Conservation (phyloP, 2,888 invertebrate species). For the Thelaira solivaga region DNA sequence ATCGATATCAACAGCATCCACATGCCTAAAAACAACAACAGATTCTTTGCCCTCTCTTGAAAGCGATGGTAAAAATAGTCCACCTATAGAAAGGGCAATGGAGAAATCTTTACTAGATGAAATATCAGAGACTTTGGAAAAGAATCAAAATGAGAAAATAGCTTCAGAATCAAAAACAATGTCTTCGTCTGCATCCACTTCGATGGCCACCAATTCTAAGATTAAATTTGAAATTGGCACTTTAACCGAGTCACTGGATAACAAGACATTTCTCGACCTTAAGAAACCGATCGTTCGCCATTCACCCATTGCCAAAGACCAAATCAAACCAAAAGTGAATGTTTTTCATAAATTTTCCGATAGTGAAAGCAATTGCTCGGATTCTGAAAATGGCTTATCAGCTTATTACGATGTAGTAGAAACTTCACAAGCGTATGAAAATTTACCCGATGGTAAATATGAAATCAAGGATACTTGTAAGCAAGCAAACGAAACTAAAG, state of each 20-base stretch:
- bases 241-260: constrained; percentile 69
- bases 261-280: constrained; percentile 76
- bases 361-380: constrained; percentile 81
- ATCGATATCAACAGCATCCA: constrained; percentile 12
- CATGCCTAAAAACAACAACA: constrained; percentile 27
- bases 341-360: constrained; percentile 80
- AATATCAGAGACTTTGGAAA: constrained; percentile 85
- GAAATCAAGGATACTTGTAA: constrained; percentile 62
- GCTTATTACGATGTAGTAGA: constrained; percentile 77
- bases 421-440: constrained; percentile 74
- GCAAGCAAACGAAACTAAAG: background rate
- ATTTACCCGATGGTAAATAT: constrained; percentile 75
- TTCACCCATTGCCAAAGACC: constrained; percentile 82
- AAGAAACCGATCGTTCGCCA: constrained; percentile 79
- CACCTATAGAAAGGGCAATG: constrained; percentile 77
- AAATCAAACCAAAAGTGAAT: constrained; percentile 83
- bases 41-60: constrained; percentile 43
- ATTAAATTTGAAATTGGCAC: constrained; percentile 76
- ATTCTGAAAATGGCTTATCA: constrained; percentile 78
- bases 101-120: constrained; percentile 85
- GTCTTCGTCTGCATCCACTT: background rate
- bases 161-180: constrained; percentile 63
- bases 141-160: constrained; percentile 78
- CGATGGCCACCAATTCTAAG: constrained; percentile 65
- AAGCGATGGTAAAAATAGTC: constrained; percentile 75